Evolutionary conservation across 2,797 vertebrate genomes (phyloP), one percentile per base, ranked within the genome.

Genomic region (Bucorvus abyssinicus): DNA sequence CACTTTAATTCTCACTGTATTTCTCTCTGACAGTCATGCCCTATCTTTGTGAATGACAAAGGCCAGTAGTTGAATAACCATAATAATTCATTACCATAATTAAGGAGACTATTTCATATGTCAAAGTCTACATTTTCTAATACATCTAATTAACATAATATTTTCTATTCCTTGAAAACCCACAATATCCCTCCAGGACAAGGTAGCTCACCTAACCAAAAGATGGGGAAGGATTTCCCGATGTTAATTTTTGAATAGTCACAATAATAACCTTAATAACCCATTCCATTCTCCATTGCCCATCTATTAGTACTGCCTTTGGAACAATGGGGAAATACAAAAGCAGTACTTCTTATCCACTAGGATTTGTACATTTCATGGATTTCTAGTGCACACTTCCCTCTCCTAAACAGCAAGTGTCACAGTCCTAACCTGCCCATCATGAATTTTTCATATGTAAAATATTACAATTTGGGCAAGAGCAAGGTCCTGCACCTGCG

Each of bases 61-160:
- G 85, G 38, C 63, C 64, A 80, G 94, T 93, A 90, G 49, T 65
- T 2, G 14, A 87, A 89, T 52, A 83, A 68, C 80, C n/a, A 61
- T 77, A 90, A 67, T 73, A 90, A 91, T 87, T 88, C 27, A 70
- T 95, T 96, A 89, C 18, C 42, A 59, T 89, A 94, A 95, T 96
- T 95, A 96, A 92, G 74, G 21, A 77, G 19, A 80, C 71, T 77
- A 60, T 69, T 94, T 91, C 77, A 85, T 94, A 71, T 57, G 85
- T 73, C 85, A 84, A 87, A 90, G 17, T 90, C 56, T 88, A 82
- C 45, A 45, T 89, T 95, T 94, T 71, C 70, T 95, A 80, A 87
- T 65, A 87, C 59, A 77, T 50, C 77, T 82, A 80, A 94, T 95
- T 91, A 94, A 44, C 47, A 77, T 6, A 65, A 12, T n/a, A 71